These are phyloP conservation scores for Carassius auratus DNA, from an alignment of 2,113 vertebrate genomes.

Conservation along the genomic window DNA sequence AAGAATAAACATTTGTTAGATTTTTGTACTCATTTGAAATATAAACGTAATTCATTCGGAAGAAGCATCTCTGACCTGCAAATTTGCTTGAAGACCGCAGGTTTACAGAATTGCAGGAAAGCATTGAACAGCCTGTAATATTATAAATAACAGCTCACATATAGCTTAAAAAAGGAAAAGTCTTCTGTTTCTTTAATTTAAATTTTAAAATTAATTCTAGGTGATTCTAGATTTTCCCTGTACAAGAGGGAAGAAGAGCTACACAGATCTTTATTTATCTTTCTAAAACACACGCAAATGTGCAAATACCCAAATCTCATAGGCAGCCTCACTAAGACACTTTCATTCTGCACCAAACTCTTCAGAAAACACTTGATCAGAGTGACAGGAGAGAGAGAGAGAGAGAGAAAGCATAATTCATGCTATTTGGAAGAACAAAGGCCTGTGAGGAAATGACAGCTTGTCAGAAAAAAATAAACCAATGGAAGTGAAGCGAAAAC, in stretches of 20 bases:
- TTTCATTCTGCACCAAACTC: conserved; percentile 46
- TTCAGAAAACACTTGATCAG: conserved; percentile 25
- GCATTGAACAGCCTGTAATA: not conserved
- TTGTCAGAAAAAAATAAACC: conserved; percentile 71
- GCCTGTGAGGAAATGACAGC: conserved; percentile 66
- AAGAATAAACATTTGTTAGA: not conserved
- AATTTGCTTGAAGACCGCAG: not conserved
- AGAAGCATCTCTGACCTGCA: no score
- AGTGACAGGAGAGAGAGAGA: conserved; percentile 16
- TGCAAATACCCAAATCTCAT: not conserved
- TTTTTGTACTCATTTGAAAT: not conserved
- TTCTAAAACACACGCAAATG: not conserved
- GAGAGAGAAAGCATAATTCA: conserved; percentile 70
- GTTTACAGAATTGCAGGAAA: not conserved
- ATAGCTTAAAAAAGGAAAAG: not conserved
- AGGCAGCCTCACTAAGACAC: conserved; percentile 53
- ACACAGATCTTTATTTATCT: conserved; percentile 16
- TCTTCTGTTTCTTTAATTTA: not conserved
- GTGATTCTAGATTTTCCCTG: not conserved
- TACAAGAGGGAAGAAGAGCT: not conserved
- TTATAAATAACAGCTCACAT: not conserved
- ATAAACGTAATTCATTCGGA: not conserved
- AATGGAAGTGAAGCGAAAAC: conserved; percentile 61
- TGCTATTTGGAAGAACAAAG: conserved; percentile 70
- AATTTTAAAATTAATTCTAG: not conserved